Conservation (phyloP, 2,888 invertebrate genomes). For the Phalera bucephala region DNA sequence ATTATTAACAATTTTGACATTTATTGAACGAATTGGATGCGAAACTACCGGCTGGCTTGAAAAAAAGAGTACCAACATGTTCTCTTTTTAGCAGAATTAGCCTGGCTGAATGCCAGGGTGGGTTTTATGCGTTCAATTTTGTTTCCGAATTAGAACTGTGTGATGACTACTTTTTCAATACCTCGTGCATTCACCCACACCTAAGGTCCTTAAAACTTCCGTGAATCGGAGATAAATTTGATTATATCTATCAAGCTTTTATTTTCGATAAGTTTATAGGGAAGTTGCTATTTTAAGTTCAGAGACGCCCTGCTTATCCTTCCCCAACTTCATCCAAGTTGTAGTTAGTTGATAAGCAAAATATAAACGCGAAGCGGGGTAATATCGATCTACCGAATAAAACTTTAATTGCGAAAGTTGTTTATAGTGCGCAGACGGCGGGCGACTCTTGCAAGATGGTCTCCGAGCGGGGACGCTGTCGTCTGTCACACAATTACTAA, state of each 20-base stretch:
- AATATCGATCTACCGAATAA: slow-evolving; percentile 68
- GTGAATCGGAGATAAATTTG: too few relatives aligned
- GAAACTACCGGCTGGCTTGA: slow-evolving; percentile 1
- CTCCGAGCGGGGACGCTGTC: slow-evolving; percentile 22
- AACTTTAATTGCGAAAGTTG: slow-evolving; percentile 79
- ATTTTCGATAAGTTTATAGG: slow-evolving; percentile 5
- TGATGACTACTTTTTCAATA: too few relatives aligned
- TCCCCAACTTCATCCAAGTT: slow-evolving; percentile 33
- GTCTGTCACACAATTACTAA: slow-evolving; percentile 43
- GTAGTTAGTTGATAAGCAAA: slow-evolving; percentile 54
- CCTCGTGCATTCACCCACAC: too few relatives aligned
- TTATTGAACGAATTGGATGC: not conserved
- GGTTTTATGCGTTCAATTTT: not conserved
- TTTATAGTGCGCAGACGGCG: slow-evolving; percentile 57
- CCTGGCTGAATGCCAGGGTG: slow-evolving; percentile 1
- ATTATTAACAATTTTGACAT: slow-evolving; percentile 1
- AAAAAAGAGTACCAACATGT: slow-evolving; percentile 4
- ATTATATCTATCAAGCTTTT: too few relatives aligned
- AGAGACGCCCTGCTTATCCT: slow-evolving; percentile 25
- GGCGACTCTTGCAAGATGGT: slow-evolving; percentile 44
- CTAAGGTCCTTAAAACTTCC: too few relatives aligned
- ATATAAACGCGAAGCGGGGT: slow-evolving; percentile 52
- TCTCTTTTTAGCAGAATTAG: slow-evolving; percentile 1
- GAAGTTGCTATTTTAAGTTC: slow-evolving; percentile 10
- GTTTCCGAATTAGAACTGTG: too few relatives aligned